A percentile compares a stretch with the other conserved stretches of the same genome.
Conservation (phyloP, 2,888 invertebrate species). For the Polydrusus pterygomalis region DNA sequence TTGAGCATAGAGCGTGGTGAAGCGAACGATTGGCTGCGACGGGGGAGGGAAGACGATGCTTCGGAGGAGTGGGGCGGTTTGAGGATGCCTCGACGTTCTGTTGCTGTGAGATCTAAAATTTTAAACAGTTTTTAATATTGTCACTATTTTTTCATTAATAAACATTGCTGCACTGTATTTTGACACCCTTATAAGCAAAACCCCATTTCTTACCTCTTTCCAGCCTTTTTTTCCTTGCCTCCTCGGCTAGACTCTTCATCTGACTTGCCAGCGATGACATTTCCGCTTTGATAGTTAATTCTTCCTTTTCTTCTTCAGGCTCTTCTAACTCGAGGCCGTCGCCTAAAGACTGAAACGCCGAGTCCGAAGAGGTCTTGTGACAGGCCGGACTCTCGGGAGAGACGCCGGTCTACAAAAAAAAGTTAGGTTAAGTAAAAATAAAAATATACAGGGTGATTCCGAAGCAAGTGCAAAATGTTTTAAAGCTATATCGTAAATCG, state of each 20-base stretch:
- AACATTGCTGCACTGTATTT: no score
- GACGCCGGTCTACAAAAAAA: slow-evolving; percentile 67
- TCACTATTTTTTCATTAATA: no score
- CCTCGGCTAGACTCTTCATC: slow-evolving; percentile 74
- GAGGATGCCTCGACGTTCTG: slow-evolving; percentile 57
- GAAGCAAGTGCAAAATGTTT: neutral
- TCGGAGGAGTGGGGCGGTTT: slow-evolving; percentile 44
- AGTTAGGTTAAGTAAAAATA: neutral
- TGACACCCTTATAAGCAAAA: neutral
- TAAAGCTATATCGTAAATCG: neutral
- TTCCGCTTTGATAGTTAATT: slow-evolving; percentile 36
- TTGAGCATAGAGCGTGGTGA: slow-evolving; percentile 60
- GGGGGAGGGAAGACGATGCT: slow-evolving; percentile 30
- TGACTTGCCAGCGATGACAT: slow-evolving; percentile 66
- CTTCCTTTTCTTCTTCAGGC: slow-evolving; percentile 62
- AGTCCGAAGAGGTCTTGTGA: slow-evolving; percentile 74
- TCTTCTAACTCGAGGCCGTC: slow-evolving; percentile 69
- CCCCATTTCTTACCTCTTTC: slow-evolving; percentile 70
- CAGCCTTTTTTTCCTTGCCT: slow-evolving; percentile 68
- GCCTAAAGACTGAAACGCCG: slow-evolving; percentile 73
- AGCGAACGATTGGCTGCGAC: slow-evolving; percentile 51
- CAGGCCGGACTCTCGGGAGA: slow-evolving; percentile 76
- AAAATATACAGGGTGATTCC: neutral
- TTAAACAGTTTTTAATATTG: neutral
- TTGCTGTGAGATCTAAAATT: slow-evolving; percentile 30